Percentiles rank a stretch among this genome's conserved stretches.
phyloP scores from a whole-genome alignment of 1,140 invertebrate genomes.

The Melipona quadrifasciata region DNA sequence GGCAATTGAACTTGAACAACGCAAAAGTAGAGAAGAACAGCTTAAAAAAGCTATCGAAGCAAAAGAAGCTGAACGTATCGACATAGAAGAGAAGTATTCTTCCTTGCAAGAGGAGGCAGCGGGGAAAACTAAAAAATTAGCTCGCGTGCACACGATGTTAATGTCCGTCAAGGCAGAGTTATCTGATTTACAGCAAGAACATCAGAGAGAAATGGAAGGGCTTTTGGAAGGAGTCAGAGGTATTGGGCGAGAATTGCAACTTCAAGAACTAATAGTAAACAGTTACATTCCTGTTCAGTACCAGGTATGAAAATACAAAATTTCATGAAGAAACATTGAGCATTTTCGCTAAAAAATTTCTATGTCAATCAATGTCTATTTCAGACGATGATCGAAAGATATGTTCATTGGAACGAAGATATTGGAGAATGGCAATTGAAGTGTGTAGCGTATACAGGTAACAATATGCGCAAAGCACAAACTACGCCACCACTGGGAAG shows the following conservation, averaged over 20 bases:
- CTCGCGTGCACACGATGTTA: conserved; percentile 91
- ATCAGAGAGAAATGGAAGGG: conserved; percentile 98
- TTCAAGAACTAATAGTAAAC: conserved; percentile 93
- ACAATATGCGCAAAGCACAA: conserved; percentile 94
- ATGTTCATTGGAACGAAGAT: conserved; percentile 98
- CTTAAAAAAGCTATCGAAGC: conserved; percentile 91
- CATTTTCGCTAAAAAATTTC: neutral
- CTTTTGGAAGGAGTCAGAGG: conserved; percentile 95
- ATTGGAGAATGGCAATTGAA: conserved; percentile 99
- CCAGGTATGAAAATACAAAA: conserved; percentile 81
- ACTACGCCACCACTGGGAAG: conserved; percentile 67
- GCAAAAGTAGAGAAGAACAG: conserved; percentile 91
- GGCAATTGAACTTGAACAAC: conserved; percentile 93
- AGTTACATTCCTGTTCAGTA: conserved; percentile 96
- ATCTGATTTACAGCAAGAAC: conserved; percentile 94
- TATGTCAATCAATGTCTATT: conserved; percentile 20
- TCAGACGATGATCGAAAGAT: conserved; percentile 94
- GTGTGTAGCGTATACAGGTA: conserved; percentile 99
- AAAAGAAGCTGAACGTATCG: conserved; percentile 95
- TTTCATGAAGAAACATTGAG: neutral
- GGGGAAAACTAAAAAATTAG: conserved; percentile 96
- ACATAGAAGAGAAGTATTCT: conserved; percentile 98
- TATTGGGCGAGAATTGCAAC: conserved; percentile 93
- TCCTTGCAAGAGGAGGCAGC: conserved; percentile 96
- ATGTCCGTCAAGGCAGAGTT: conserved; percentile 93